Evolutionary conservation across 2,797 vertebrate genomes (phyloP).

Genomic region (Cryptoprocta ferox): DNA sequence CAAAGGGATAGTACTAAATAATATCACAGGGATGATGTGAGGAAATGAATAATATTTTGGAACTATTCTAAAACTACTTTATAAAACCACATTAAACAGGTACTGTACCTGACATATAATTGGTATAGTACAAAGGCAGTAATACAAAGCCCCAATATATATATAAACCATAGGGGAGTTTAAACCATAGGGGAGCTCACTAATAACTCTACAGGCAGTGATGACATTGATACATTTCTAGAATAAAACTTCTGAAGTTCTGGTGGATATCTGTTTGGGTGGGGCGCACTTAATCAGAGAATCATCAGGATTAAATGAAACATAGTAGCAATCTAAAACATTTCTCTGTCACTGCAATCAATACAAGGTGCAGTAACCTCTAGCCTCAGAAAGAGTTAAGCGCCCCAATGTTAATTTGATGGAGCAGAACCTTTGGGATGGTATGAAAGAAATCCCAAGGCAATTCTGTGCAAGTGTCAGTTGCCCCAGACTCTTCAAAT

Average conservation of each 20-base stretch:
- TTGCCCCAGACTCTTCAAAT: constrained; percentile 48
- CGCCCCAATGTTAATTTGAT: not conserved
- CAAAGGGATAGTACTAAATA: not conserved
- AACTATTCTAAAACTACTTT: constrained; percentile 45
- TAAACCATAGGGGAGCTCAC: not conserved
- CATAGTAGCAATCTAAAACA: not conserved
- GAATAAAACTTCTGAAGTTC: constrained; percentile 38
- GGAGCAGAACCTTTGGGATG: constrained; percentile 31
- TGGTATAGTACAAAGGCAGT: constrained; percentile 37
- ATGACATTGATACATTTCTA: not conserved
- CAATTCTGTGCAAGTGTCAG: constrained; percentile 20
- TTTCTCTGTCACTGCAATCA: constrained; percentile 24
- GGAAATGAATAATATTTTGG: not conserved
- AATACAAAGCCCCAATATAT: constrained; percentile 24
- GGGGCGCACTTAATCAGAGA: constrained; percentile 19
- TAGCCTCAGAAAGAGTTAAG: constrained; percentile 28
- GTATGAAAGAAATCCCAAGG: not conserved
- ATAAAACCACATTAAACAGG: constrained; percentile 38
- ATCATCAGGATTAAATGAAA: constrained; percentile 50
- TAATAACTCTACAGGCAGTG: constrained; percentile 23
- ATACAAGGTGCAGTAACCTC: constrained; percentile 2
- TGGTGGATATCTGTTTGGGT: constrained; percentile 2
- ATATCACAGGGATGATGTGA: not conserved
- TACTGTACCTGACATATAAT: not conserved
- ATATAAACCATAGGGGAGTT: not conserved